Evolutionary conservation across 2,113 vertebrate genomes (phyloP).

Genomic region (Athene cunicularia): DNA sequence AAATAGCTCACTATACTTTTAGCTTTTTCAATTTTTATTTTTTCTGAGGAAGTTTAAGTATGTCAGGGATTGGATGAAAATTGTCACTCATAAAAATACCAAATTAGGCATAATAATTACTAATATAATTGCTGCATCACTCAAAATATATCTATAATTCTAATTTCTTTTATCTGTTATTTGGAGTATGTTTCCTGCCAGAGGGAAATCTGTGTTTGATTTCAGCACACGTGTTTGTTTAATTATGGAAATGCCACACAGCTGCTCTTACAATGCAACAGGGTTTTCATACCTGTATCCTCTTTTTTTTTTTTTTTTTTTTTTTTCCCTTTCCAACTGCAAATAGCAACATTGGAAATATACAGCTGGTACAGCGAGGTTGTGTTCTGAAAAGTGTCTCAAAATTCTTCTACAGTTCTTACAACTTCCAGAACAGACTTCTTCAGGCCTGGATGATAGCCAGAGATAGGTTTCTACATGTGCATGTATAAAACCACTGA

Average conservation of each 20-base stretch:
- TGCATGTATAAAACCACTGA: not conserved
- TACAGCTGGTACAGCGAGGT: not conserved
- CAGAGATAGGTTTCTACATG: not conserved
- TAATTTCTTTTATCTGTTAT: not conserved
- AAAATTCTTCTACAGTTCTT: not conserved
- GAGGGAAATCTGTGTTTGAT: not conserved
- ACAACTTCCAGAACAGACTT: not conserved
- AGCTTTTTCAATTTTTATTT: not conserved
- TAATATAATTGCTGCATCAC: not conserved
- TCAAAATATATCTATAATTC: not conserved
- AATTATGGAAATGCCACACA: not conserved
- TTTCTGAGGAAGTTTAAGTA: not conserved
- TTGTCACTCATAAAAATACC: not conserved
- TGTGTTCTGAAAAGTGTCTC: not conserved
- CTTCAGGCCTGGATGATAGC: not conserved
- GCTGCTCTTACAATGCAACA: not conserved
- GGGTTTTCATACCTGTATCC: not conserved
- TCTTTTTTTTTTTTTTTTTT: not conserved
- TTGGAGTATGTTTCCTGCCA: not conserved
- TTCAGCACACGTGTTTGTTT: not conserved
- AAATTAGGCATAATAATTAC: not conserved
- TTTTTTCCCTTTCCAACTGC: not conserved
- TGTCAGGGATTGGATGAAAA: not conserved
- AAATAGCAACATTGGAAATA: not conserved
- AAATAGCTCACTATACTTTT: not conserved